Evolutionary conservation across 2,797 vertebrate species (phyloP).

Genomic region (Chaenodraco wilsoni): DNA sequence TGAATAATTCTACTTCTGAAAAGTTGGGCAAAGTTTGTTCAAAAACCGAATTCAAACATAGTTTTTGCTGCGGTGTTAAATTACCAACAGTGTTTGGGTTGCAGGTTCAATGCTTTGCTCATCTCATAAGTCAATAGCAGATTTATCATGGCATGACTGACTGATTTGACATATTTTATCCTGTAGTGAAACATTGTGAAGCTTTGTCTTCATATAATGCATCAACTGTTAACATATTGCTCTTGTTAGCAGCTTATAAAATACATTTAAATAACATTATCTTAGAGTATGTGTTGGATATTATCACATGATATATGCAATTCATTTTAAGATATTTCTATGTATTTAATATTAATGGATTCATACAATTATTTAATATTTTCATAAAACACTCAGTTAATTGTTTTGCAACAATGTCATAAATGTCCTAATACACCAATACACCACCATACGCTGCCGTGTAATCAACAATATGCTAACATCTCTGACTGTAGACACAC

Average conservation of each 20-base stretch:
- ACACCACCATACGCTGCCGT: not conserved
- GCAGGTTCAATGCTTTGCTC: too few relatives aligned
- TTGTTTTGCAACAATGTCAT: not conserved
- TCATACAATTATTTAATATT: not conserved
- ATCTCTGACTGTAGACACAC: not conserved
- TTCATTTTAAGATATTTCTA: not conserved
- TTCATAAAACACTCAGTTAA: not conserved
- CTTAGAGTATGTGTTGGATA: not conserved
- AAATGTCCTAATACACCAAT: not conserved
- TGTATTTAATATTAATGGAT: not conserved
- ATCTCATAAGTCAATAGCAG: too few relatives aligned
- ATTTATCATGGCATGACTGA: too few relatives aligned
- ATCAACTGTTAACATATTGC: not conserved
- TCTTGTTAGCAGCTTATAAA: not conserved
- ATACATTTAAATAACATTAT: not conserved
- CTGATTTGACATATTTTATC: not conserved
- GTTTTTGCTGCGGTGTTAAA: not conserved
- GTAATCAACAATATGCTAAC: not conserved
- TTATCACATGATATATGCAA: not conserved
- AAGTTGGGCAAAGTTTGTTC: not conserved
- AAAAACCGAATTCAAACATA: not conserved
- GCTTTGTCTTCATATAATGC: not conserved
- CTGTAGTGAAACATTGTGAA: conserved; percentile 1
- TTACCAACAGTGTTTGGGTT: too few relatives aligned
- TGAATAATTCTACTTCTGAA: not conserved